Evolutionary conservation across 2,113 vertebrate species (phyloP).

Genomic region (Sciurus niger): DNA sequence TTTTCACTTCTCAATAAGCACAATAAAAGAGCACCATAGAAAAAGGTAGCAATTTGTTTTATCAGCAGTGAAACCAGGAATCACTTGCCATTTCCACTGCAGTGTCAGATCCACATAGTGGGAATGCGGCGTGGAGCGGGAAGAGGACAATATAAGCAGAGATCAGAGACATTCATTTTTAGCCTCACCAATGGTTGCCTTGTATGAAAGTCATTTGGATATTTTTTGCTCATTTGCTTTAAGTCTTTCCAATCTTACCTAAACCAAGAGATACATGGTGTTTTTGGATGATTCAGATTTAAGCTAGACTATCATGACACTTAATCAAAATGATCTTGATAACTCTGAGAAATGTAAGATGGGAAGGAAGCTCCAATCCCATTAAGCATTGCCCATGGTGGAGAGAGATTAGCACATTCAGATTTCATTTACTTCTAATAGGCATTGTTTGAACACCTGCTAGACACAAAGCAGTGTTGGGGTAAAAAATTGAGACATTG

Average conservation of each 20-base stretch:
- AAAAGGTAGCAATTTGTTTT: background rate
- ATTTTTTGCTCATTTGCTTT: background rate
- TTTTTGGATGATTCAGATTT: background rate
- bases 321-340: constrained; percentile 5
- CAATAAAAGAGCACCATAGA: background rate
- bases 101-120: rapidly evolving
- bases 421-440: background rate
- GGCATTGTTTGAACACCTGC: constrained; percentile 16
- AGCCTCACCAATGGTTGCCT: background rate
- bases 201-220: background rate
- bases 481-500: background rate
- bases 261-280: background rate
- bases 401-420: background rate
- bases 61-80: background rate
- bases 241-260: background rate
- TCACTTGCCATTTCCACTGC: background rate
- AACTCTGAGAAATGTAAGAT: background rate
- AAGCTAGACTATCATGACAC: background rate
- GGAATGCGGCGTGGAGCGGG: background rate
- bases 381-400: background rate
- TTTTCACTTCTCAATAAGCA: background rate
- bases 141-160: background rate
- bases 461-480: background rate
- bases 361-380: background rate
- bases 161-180: background rate